phyloP scores from a whole-genome alignment of 92 coral and sea anemone species.

The Epizoanthus stellaris region DNA sequence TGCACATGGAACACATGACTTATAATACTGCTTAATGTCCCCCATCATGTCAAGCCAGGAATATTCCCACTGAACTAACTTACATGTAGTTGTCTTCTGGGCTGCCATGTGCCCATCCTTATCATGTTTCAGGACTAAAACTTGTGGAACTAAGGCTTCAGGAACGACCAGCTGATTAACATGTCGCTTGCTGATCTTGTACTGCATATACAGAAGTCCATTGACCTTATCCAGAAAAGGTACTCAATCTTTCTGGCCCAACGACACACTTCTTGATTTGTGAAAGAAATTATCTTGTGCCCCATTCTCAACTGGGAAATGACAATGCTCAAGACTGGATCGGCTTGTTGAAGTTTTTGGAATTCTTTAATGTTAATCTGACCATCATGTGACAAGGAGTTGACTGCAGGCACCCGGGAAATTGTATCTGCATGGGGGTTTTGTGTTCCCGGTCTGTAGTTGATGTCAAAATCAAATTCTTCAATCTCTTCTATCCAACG shows the following conservation, averaged over 20 bases:
- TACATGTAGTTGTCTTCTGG: constrained; percentile 50
- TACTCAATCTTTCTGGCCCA: constrained; percentile 24
- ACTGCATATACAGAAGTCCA: constrained; percentile 17
- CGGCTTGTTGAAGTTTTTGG: background rate
- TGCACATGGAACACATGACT: constrained; percentile 51
- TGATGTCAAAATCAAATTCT: no score
- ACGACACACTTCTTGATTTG: constrained; percentile 3
- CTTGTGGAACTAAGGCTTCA: constrained; percentile 22
- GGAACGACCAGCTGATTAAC: constrained; percentile 51
- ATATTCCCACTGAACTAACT: constrained; percentile 45
- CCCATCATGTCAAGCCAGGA: constrained; percentile 40
- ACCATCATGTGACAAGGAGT: no score
- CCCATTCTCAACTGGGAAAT: background rate
- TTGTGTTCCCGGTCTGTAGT: no score
- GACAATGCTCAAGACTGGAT: no score
- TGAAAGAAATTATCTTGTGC: background rate
- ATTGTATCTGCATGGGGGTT: no score
- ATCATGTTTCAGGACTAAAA: constrained; percentile 51
- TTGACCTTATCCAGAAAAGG: constrained; percentile 2
- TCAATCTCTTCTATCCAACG: no score
- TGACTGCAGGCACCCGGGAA: no score
- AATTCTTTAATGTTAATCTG: no score
- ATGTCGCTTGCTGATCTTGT: constrained; percentile 37
- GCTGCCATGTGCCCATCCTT: constrained; percentile 57
- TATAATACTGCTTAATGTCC: constrained; percentile 29